Base-by-base conservation (phyloP, 2,888 invertebrate species). In the Trachelus iudaicus region DNA sequence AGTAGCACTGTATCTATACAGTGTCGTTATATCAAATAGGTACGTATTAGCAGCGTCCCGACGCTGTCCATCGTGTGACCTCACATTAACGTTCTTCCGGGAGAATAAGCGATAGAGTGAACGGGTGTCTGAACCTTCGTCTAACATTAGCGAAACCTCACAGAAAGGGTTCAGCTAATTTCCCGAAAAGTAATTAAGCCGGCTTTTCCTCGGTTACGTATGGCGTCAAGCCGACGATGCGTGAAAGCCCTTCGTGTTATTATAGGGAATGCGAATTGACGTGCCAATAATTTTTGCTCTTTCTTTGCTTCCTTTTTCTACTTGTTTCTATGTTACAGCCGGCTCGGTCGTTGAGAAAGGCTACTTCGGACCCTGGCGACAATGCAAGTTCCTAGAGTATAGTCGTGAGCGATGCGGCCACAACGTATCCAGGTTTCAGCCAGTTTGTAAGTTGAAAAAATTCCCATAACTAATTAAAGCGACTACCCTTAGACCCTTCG, bases 341-440 rank as follows among this genome's bases (percentile, higher is more conserved):
- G 94, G 94, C 35, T 91, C 91, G 85, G 95, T 94, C 87, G 94
- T 94, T 87, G 97, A 97, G 90, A 94, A 94, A 84, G 97, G 97
- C 73, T 97, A 97, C 92, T 97, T 97, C 89, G 97, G 97, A 81
- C 97, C 97, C 88, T 97, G 97, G 95, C 95, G 95, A 87, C 95
- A 96, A 80, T 97, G 97, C 94, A 97, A 96, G 92, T 94, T 94
- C 88, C 92, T 96, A 85, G 93, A 95, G 15, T 97, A 96, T 93
- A 95, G 96, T 92, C 93, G 97, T 85, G 96, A 97, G 92, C 94
- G 96, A 92, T 97, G 97, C 88, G 97, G 96, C 81, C 93, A 94
- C 85, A 95, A 94, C 81, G 94, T 95, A 80, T 95, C 96, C 83
- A 95, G 96, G 92, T 97, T 97, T 92, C 94, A 94, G 86, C 95